Percentiles rank a stretch among this genome's conserved stretches.
Evolutionary conservation across 2,113 vertebrate species (phyloP).

Genomic region (Cephalophus harveyi): DNA sequence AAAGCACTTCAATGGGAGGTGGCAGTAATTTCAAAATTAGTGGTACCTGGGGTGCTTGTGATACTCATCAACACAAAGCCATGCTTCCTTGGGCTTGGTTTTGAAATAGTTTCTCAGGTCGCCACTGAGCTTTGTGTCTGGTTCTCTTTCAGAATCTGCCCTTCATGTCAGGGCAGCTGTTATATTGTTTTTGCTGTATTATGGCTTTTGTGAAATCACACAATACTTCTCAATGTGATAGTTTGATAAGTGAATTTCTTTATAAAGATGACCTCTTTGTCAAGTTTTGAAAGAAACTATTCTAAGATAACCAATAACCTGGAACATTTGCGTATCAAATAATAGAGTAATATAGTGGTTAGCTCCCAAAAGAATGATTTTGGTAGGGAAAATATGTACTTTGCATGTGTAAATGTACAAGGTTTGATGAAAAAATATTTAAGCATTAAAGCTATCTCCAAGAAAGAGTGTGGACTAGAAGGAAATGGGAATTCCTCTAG

Average conservation of each 20-base stretch:
- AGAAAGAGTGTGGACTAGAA: neutral
- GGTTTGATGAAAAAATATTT: neutral
- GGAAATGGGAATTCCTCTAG: neutral
- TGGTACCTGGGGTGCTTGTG: neutral
- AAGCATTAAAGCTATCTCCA: neutral
- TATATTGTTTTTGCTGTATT: neutral
- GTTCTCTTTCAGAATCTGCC: neutral
- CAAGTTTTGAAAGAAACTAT: constrained; percentile 25
- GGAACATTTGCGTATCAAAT: neutral
- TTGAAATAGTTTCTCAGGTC: constrained; percentile 4
- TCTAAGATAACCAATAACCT: neutral
- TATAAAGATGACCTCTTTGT: neutral
- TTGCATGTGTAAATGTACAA: neutral
- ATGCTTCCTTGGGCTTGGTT: neutral
- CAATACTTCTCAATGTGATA: neutral
- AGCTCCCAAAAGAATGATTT: neutral
- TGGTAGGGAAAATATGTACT: neutral
- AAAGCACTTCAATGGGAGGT: neutral
- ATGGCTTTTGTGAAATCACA: neutral
- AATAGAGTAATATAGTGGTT: neutral
- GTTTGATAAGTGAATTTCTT: constrained; percentile 5
- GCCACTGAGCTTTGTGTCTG: neutral
- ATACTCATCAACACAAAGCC: neutral
- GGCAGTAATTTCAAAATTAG: constrained; percentile 41
- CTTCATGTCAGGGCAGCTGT: neutral